Conservation (phyloP, 2,113 vertebrate genomes). For the Sakesphorus luctuosus region DNA sequence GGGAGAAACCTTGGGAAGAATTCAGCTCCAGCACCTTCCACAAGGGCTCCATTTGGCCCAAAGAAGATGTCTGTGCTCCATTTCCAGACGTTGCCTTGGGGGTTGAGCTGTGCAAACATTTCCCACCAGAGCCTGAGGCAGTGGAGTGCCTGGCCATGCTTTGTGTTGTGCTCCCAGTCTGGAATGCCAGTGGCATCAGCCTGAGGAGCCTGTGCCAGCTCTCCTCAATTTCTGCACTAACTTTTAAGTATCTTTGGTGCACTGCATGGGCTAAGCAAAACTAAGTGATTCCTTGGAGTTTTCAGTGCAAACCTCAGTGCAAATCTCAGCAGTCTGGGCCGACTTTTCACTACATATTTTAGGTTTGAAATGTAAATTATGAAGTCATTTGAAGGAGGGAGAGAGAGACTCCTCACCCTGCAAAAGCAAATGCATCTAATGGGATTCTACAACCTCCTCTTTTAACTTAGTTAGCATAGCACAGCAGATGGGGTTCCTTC, state of each 20-base stretch:
- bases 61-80: neutral
- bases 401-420: neutral
- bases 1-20: constrained; percentile 25
- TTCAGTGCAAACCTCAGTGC: neutral
- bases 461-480: neutral
- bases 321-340: neutral
- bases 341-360: neutral
- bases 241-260: neutral
- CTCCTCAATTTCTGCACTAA: neutral
- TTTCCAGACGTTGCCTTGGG: neutral
- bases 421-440: neutral
- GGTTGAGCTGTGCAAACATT: neutral
- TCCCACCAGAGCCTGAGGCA: neutral
- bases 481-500: neutral
- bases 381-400: neutral
- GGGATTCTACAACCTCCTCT: neutral
- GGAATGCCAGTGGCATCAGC: neutral
- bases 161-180: neutral
- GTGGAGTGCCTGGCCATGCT: neutral
- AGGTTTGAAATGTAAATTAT: constrained; percentile 14
- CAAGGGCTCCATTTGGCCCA: neutral
- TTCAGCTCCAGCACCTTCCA: neutral
- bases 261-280: neutral
- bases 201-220: neutral
- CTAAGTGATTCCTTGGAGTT: neutral